Evolutionary conservation across 1,140 invertebrate genomes (phyloP).

Genomic region (Dendrolimus punctatus): DNA sequence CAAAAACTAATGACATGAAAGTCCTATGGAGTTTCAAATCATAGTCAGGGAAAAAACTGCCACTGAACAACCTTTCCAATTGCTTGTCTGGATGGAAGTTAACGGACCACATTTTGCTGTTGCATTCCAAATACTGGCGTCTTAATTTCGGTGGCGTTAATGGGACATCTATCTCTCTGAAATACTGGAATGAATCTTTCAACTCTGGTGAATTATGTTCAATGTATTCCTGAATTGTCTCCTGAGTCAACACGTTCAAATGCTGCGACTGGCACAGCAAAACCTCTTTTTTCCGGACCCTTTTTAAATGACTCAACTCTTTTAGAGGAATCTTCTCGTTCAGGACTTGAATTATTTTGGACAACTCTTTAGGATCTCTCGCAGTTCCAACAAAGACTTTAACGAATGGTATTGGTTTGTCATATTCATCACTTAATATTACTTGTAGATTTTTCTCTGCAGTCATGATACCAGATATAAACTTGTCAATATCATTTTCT

Average conservation of each 20-base stretch:
- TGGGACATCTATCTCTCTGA: conserved; percentile 76
- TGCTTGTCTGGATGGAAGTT: conserved; percentile 88
- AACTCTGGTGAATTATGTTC: conserved; percentile 68
- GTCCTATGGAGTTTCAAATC: conserved; percentile 75
- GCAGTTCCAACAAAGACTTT: conserved; percentile 76
- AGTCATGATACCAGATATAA: conserved; percentile 25
- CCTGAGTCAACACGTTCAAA: conserved; percentile 26
- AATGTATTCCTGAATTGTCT: conserved; percentile 66
- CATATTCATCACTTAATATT: conserved; percentile 56
- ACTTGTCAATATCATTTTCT: conserved; percentile 25
- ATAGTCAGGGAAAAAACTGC: conserved; percentile 74
- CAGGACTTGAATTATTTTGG: conserved; percentile 74
- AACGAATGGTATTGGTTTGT: conserved; percentile 64
- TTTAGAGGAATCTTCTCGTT: conserved; percentile 73
- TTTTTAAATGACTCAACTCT: conserved; percentile 81
- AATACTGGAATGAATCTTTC: conserved; percentile 65
- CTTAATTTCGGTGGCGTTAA: conserved; percentile 74
- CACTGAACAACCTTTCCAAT: conserved; percentile 76
- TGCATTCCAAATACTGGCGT: conserved; percentile 76
- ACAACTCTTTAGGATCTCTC: conserved; percentile 75
- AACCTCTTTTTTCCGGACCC: conserved; percentile 76
- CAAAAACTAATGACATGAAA: conserved; percentile 76
- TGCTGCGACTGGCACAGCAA: conserved; percentile 70
- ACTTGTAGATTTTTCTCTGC: conserved; percentile 33
- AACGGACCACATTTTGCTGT: conserved; percentile 81